phyloP scores from a whole-genome alignment of 1,140 invertebrate species.

The Liolophura sinensis region DNA sequence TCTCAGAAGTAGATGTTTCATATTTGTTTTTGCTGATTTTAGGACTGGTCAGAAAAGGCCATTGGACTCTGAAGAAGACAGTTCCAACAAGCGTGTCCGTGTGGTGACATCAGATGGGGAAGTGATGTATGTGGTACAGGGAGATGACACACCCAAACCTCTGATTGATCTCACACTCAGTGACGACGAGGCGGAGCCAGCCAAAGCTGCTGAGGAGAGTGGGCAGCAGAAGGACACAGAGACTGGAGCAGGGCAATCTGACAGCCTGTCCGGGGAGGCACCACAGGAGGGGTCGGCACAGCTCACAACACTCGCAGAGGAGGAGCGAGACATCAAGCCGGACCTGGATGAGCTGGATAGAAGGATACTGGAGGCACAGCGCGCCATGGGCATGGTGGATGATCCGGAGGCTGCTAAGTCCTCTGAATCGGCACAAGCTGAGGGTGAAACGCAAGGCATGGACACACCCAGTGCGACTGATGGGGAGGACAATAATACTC shows the following conservation, averaged over 20 bases:
- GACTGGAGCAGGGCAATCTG: background rate
- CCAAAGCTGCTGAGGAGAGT: conserved; percentile 12
- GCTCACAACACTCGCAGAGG: background rate
- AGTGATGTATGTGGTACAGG: too few relatives aligned
- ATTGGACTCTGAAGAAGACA: background rate
- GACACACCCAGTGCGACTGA: background rate
- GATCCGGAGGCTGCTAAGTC: background rate
- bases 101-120: background rate
- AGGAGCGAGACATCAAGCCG: conserved; percentile 2
- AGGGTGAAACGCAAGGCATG: background rate
- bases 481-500: background rate
- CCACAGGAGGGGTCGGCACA: conserved; percentile 3
- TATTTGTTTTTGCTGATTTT: conserved; percentile 8
- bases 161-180: conserved; percentile 17
- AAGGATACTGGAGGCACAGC: background rate
- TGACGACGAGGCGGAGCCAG: conserved; percentile 5
- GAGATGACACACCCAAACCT: too few relatives aligned
- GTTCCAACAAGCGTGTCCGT: background rate
- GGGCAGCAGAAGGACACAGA: background rate
- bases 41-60: conserved; percentile 1
- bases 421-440: conserved; percentile 19
- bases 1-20: conserved; percentile 30
- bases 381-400: background rate
- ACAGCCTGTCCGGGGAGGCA: background rate
- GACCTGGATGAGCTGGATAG: background rate